Evolutionary conservation across 1,140 invertebrate genomes (phyloP), one percentile per base, ranked within the genome.

Genomic region (Vollenhovia emeryi): DNA sequence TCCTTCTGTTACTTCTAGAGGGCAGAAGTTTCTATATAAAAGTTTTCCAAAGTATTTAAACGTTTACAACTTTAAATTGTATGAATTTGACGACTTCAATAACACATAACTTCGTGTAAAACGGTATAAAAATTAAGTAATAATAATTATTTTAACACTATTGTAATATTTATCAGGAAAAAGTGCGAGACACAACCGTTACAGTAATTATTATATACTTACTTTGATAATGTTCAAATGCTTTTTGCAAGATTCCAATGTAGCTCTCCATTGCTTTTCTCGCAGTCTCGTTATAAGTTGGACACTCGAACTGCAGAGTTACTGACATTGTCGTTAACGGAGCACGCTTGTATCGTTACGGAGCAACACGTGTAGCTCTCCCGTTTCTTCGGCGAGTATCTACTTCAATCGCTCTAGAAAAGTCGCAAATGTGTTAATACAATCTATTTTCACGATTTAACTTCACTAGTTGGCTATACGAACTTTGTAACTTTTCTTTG

Each of bases 211-310:
- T 24, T 18, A 62, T 68, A n/a, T 89, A 92, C 92, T 91, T 92
- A 94, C 93, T 91, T 89, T 89, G 87, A 86, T 92, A 91, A 18
- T 91, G 75, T 7, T 86, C 40, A 27, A 86, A 88, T 62, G 88
- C 57, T 62, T 91, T 80, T 33, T 69, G 60, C 36, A 93, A 40
- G 8, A 68, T 82, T 24, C 8, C 33, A 3, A 55, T 24, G 62
- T 93, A 93, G 36, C 62, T 84, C 73, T 91, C 84, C 36, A 83
- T 78, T 7, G 85, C 82, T 59, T 71, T 80, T 55, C 45, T 87
- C 24, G 90, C 90, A 45, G 36, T n/a, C 60, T 89, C 59, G 30
- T 89, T 85, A 3, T 76, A 62, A 48, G 45, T n/a, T 13, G 15
- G 33, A 59, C 27, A 87, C 52, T 62, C 27, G 36, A 89, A 73